Base-by-base conservation (phyloP, 2,888 invertebrate species). In the Bimastos eiseni region DNA sequence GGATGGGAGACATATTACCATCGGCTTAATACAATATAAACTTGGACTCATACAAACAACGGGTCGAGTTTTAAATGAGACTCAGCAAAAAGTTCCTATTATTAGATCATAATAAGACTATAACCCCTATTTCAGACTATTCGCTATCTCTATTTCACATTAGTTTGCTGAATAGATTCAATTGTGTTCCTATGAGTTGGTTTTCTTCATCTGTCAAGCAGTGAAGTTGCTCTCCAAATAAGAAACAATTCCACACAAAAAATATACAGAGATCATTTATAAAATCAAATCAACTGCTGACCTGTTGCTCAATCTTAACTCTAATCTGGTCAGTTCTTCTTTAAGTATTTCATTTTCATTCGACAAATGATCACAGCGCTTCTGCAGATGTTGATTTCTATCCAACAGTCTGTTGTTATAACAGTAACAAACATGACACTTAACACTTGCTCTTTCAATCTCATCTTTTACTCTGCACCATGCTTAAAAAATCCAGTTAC, bases 331-430 rank as follows among this genome's bases (percentile, higher is more conserved):
- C 17, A 86, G 86, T 86, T 86, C 86, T 36, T 86, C 86, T 86
- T 86, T 86, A 0, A 86, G 37, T 15, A 17, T 19, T 86, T 86
- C 37, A 86, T 86, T 86, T 37, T 86, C 86, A 36, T 17, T 86
- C 37, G 8, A 86, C 34, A 86, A 37, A 37, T 86, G 36, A 86
- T 86, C 86, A 86, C 86, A 86, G 4, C 17, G 86, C 86, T 86
- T 86, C 86, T 86, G 86, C 11, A 86, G 86, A 86, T 86, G 37
- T 8, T 36, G 34, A 86, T 86, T 86, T 86, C 30, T 37, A 37
- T 86, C n/a, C 86, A 86, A 1, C 86, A 37, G 34, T 86, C 86
- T 86, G 19, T n/a, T 86, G 19, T n/a, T 36, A 86, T 17, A 34
- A 86, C 8, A 86, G 30, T 70, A 70, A 70, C 55, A 70, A 49